phyloP scores from a whole-genome alignment of 2,797 vertebrate genomes.

The Hylomyscus alleni region DNA sequence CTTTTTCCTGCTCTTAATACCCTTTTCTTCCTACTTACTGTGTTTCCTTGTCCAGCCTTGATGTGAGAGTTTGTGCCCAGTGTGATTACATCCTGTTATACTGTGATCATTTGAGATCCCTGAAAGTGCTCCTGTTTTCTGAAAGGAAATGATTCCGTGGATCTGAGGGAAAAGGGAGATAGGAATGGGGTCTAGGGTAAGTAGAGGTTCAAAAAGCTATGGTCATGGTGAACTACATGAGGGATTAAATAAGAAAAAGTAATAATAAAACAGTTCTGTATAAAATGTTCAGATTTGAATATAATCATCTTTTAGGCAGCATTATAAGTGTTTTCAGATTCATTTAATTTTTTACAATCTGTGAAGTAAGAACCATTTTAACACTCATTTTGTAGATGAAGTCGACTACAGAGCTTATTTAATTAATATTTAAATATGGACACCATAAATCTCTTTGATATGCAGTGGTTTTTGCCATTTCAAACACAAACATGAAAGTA shows the following conservation, averaged over 20 bases:
- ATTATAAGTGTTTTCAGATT: background rate
- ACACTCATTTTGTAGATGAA: background rate
- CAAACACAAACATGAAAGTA: background rate
- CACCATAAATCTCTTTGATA: background rate
- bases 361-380: background rate
- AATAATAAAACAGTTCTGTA: background rate
- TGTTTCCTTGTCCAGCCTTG: background rate
- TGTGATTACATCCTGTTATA: background rate
- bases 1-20: background rate
- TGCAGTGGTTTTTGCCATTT: background rate
- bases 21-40: background rate
- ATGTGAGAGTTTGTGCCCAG: background rate
- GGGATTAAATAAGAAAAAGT: background rate
- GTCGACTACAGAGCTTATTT: background rate
- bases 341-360: slow-evolving; percentile 7
- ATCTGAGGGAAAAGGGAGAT: background rate
- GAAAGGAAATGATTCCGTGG: background rate
- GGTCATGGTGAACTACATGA: background rate
- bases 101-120: background rate
- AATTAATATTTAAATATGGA: background rate
- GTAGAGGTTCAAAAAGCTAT: background rate
- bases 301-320: background rate
- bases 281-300: background rate
- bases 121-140: background rate
- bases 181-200: background rate